Evolutionary conservation across 2,888 invertebrate species (phyloP), one percentile per base, ranked within the genome.

Genomic region (Rhogogaster chlorosoma): DNA sequence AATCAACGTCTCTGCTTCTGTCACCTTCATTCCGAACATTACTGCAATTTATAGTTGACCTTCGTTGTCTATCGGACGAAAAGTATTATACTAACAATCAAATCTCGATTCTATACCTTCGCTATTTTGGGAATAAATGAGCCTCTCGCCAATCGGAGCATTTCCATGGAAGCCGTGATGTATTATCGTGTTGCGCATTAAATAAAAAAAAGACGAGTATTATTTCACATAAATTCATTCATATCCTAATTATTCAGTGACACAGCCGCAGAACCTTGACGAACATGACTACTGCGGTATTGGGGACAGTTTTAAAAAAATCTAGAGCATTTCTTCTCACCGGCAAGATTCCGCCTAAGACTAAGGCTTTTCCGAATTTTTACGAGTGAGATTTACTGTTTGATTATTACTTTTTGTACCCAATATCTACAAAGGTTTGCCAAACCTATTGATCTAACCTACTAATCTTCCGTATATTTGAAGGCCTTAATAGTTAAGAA

Each of bases 261-360:
- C 42, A 61, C 61, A 57, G 57, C 36, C 12, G 15, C 22, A 22
- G 32, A 71, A 83, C 61, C 42, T 83, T 64, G 86, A 85, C 71
- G 86, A 91, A 90, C 83, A 92, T 92, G 92, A 92, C 92, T 85
- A 89, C 90, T 85, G 92, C 90, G 85, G 91, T 94, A 83, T 90
- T 94, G 87, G 93, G 93, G 94, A 94, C 95, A 90, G 94, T 96
- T 93, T 92, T 95, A 90, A 94, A 95, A 92, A 96, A 95, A 94
- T 94, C 95, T 32, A 88, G 94, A 82, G 94, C 94, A 92, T 93
- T 95, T 86, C 90, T 93, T 78, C 92, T 93, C 89, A 89, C 90
- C 61, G 92, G 93, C 64, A 94, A 93, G 86, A 91, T 92, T 71
- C 91, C 95, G 49, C 89, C 95, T 86, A 94, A 94, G 88, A 94